These are phyloP conservation scores for Tryphoninae sp. DNA, from an alignment of 2,888 invertebrate species.

Conservation along the genomic window DNA sequence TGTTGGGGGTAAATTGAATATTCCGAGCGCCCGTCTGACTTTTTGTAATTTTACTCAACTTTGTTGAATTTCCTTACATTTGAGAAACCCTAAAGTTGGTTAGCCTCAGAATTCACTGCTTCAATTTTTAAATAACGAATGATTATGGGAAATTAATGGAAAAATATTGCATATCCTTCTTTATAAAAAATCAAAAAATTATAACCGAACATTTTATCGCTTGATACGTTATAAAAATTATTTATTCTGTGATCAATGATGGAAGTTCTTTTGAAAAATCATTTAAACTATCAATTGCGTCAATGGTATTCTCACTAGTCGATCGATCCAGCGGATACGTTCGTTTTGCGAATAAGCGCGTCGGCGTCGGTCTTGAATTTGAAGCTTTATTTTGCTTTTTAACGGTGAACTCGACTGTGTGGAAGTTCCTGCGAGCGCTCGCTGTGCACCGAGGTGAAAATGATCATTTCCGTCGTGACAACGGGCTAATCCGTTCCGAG, in stretches of 20 bases:
- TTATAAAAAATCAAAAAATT: no score
- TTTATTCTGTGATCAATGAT: not conserved
- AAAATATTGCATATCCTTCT: no score
- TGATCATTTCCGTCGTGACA: slow-evolving; percentile 42
- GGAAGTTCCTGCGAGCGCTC: slow-evolving; percentile 4
- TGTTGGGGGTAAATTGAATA: slow-evolving; percentile 7
- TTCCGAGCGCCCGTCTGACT: not conserved
- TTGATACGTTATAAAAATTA: not conserved
- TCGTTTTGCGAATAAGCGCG: slow-evolving; percentile 6
- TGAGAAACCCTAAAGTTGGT: no score
- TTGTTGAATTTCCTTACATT: no score
- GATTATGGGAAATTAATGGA: no score
- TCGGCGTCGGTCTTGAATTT: slow-evolving; percentile 6
- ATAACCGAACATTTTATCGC: no score
- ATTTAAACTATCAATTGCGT: slow-evolving; percentile 9
- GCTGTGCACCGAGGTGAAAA: slow-evolving; percentile 38
- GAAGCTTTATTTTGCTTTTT: slow-evolving; percentile 44
- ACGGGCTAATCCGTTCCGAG: slow-evolving; percentile 41
- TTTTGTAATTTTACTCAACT: not conserved
- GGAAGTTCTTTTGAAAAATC: not conserved
- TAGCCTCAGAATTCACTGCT: no score
- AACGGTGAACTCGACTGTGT: slow-evolving; percentile 15
- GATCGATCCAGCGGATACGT: slow-evolving; percentile 17
- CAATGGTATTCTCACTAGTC: not conserved
- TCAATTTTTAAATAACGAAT: no score